Evolutionary conservation across 2,113 vertebrate species (phyloP).

Genomic region (Spea bombifrons): DNA sequence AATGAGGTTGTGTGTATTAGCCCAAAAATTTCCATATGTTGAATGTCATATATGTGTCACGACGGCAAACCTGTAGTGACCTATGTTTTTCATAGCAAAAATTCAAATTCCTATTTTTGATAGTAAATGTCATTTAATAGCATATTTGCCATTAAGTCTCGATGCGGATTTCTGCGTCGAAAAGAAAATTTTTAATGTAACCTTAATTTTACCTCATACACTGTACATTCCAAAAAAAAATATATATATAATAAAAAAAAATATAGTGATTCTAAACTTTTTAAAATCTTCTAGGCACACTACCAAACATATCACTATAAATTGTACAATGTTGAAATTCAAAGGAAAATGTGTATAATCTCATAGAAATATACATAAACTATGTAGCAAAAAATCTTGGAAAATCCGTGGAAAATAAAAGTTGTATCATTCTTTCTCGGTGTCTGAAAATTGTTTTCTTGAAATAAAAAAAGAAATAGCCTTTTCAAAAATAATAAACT

Average conservation of each 20-base stretch:
- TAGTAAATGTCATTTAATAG: constrained; percentile 91
- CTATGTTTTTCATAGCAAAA: constrained; percentile 76
- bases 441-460: constrained; percentile 46
- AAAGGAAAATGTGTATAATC: constrained; percentile 78
- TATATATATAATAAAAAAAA: constrained; percentile 69
- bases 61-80: constrained; percentile 62
- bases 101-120: constrained; percentile 85
- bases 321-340: constrained; percentile 78
- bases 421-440: constrained; percentile 86
- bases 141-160: constrained; percentile 84
- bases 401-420: constrained; percentile 97
- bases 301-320: constrained; percentile 96
- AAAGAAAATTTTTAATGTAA: constrained; percentile 85
- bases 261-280: constrained; percentile 75
- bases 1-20: constrained; percentile 67
- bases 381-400: constrained; percentile 77
- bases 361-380: constrained; percentile 83
- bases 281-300: constrained; percentile 81
- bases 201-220: constrained; percentile 99
- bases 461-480: background rate
- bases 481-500: too few relatives aligned
- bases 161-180: constrained; percentile 68
- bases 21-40: constrained; percentile 73
- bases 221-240: constrained; percentile 96
- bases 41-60: constrained; percentile 72